Conservation (phyloP, 2,797 vertebrate genomes). For the Antrozous pallidus region DNA sequence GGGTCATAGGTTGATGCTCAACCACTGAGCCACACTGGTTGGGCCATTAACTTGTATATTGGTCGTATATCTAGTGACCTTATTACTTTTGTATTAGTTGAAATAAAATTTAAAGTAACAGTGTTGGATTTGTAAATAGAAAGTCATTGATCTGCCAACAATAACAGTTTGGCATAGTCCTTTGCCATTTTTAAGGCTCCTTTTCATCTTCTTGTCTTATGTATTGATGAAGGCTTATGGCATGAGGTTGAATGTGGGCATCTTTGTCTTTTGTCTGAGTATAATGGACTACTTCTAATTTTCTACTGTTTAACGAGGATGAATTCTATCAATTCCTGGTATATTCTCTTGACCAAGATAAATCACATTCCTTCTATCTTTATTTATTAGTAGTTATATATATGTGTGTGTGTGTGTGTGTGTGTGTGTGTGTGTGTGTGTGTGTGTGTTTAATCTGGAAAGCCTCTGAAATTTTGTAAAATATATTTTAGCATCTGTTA, state of each 20-base stretch:
- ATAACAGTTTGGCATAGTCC: neutral
- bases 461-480: slow-evolving; percentile 53
- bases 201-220: neutral
- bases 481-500: slow-evolving; percentile 1
- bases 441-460: slow-evolving; percentile 20
- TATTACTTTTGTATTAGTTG: slow-evolving; percentile 26
- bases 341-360: neutral
- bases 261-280: neutral
- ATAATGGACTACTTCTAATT: neutral
- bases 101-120: slow-evolving; percentile 17
- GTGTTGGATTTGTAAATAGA: neutral
- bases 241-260: neutral
- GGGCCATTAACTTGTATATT: neutral
- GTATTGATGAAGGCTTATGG: neutral
- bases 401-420: no score
- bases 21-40: no score
- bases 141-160: neutral
- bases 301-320: neutral
- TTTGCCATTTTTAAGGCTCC: neutral
- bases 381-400: slow-evolving; percentile 1
- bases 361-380: neutral
- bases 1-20: no score
- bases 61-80: neutral
- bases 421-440: no score
- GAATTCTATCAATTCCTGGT: neutral